Base-by-base conservation (phyloP, 2,113 vertebrate genomes). In the Toxotes chatareus region DNA sequence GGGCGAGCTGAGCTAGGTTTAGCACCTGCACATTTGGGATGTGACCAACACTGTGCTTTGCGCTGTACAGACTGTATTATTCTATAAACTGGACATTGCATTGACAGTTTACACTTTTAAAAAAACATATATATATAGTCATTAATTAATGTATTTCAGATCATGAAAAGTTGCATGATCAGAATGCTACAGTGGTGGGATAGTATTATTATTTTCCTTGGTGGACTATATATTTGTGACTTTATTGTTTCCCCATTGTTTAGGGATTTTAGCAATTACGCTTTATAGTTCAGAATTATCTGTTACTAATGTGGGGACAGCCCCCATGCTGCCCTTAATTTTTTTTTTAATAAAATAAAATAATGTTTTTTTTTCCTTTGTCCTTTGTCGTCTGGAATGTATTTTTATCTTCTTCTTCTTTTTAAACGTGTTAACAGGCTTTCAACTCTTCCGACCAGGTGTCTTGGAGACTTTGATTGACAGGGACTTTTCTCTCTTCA, bases 401-500 rank as follows among this genome's bases (percentile, higher is more conserved):
- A 27, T 27, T 27, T 27, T 27, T 27, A 27, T 27, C 27, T 27
- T 27, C 27, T 27, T 27, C 27, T 27, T n/a, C n/a, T 27, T 27
- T 27, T 27, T 27, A 27, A 27, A 27, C 27, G 27, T 27, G 27
- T 27, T 27, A 27, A 27, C 27, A 27, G 27, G 27, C 27, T 27
- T 27, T 27, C 27, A 27, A 27, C 17, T 44, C 51, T 55, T 61
- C 60, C 74, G 72, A 12, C 36, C 27, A 14, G 47, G 56, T 79
- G 72, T 84, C 79, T 65, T 53, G 76, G 82, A 79, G 73, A 31
- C 80, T 51, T 17, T 61, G 31, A 72, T 34, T 46, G 61, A 44
- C 78, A 61, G 78, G 5, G 38, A 1, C 16, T 59, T 59, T 80
- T 75, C 32, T 61, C 38, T 49, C 63, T 12, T 62, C 53, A 92